phyloP scores from a whole-genome alignment of 2,797 vertebrate genomes.

The Sarcophilus harrisii region DNA sequence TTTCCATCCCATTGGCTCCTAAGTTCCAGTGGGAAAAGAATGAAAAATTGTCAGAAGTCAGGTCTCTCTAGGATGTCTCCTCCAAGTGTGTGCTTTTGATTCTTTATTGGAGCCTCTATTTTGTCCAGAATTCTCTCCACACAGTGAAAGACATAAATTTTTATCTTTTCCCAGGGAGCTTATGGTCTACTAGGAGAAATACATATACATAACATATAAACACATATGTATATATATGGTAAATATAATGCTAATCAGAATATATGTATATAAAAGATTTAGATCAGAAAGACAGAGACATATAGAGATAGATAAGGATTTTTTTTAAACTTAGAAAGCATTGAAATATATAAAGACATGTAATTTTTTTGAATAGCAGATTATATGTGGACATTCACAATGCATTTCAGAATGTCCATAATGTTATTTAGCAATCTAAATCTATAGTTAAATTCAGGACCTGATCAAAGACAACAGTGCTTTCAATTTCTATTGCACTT shows the following conservation, averaged over 20 bases:
- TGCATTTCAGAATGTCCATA: not conserved
- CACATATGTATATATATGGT: not conserved
- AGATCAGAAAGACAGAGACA: not conserved
- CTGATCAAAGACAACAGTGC: not conserved
- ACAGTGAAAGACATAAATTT: not conserved
- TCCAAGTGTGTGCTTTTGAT: not conserved
- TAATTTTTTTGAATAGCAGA: not conserved
- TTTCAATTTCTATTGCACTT: not conserved
- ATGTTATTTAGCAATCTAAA: not conserved
- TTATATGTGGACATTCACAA: not conserved
- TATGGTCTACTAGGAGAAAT: not conserved
- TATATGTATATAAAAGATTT: not conserved
- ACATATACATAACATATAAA: not conserved
- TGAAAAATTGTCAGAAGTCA: not conserved
- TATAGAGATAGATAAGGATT: not conserved
- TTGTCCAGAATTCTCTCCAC: not conserved
- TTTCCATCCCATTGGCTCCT: not conserved
- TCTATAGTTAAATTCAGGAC: not conserved
- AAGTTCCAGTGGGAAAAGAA: not conserved
- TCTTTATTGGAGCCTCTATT: not conserved
- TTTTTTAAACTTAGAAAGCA: not conserved
- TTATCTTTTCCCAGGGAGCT: not conserved
- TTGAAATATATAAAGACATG: not conserved
- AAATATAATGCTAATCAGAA: not conserved
- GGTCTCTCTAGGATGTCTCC: not conserved